Evolutionary conservation across 2,113 vertebrate genomes (phyloP), one percentile per base, ranked within the genome.

Genomic region (Poicephalus meyeri): DNA sequence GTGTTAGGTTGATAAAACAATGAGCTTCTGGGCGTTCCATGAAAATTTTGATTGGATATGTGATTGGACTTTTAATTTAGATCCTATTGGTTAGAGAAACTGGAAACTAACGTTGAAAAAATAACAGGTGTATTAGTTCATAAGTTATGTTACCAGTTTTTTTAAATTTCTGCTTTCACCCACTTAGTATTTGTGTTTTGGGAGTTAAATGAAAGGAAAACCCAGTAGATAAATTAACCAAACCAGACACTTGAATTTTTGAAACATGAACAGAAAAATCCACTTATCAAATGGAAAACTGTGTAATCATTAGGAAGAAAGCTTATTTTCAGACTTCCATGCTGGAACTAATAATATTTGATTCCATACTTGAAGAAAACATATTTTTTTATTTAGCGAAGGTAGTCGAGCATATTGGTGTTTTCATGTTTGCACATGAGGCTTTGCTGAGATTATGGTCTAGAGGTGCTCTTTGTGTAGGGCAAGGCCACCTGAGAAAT

Each of bases 191-290:
- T 73, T 78, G 11, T 53, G 15, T 64, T 89, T 92, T 90, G 19
- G 11, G 42, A 56, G 79, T 77, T 77, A 68, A 78, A 77, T 92
- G 50, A 80, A 88, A 89, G 31, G 50, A 82, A 86, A 95, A 41
- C 42, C 13, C 42, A 65, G 2, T 68, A 42, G 19, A 88, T 41
- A 70, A 61, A 77, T 61, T 23, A 56, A 72, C 23, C 4, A 23
- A 83, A 31, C 0, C 4, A 53, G 10, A 39, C 12, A 33, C 31
- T 61, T 96, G 42, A 53, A 72, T 89, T 90, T 95, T 86, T 79
- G 58, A 93, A 90, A 58, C 5, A 29, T 2, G 8, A 66, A 46
- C 21, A 44, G 76, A 76, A 82, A 93, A 80, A 72, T 50, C 21
- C 10, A 41, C 63, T 91, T 60, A 46, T 26, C 16, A 39, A 70